These are phyloP conservation scores for Perizoma affinitatum DNA, from an alignment of 2,888 invertebrate genomes.

Conservation along the genomic window DNA sequence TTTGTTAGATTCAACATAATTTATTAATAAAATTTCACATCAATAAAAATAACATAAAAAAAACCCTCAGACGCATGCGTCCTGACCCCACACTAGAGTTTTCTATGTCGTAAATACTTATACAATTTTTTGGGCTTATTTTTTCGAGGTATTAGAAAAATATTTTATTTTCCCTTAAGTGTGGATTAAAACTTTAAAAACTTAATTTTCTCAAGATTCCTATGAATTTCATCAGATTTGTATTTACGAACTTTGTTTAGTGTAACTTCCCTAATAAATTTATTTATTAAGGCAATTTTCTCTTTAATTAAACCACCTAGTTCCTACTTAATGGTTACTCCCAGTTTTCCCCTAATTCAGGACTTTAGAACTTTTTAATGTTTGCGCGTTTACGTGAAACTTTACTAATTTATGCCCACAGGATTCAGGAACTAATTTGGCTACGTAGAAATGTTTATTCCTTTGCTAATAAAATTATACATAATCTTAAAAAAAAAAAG, in stretches of 20 bases:
- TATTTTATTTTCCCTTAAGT: too few species aligned
- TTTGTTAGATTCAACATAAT: constrained; percentile 12
- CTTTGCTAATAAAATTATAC: constrained; percentile 1
- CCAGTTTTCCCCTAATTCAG: constrained; percentile 36
- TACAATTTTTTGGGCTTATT: too few species aligned
- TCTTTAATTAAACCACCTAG: constrained; percentile 33
- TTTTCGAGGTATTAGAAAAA: too few species aligned
- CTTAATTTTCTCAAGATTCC: not conserved
- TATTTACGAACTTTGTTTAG: constrained; percentile 22
- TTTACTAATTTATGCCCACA: constrained; percentile 70
- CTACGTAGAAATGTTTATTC: constrained; percentile 18
- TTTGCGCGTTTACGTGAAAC: constrained; percentile 59
- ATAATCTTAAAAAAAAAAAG: too few species aligned
- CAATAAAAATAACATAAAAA: too few species aligned
- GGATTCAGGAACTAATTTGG: constrained; percentile 41
- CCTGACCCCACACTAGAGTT: too few species aligned
- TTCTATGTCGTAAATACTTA: too few species aligned
- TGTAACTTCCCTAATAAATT: constrained; percentile 25
- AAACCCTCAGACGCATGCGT: too few species aligned
- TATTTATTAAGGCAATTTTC: constrained; percentile 31
- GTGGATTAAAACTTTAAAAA: too few species aligned
- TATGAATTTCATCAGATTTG: not conserved
- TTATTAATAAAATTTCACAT: not conserved
- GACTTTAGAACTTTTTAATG: constrained; percentile 64
- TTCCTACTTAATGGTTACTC: constrained; percentile 34